phyloP scores from a whole-genome alignment of 2,888 invertebrate genomes.

The Latheticus oryzae region DNA sequence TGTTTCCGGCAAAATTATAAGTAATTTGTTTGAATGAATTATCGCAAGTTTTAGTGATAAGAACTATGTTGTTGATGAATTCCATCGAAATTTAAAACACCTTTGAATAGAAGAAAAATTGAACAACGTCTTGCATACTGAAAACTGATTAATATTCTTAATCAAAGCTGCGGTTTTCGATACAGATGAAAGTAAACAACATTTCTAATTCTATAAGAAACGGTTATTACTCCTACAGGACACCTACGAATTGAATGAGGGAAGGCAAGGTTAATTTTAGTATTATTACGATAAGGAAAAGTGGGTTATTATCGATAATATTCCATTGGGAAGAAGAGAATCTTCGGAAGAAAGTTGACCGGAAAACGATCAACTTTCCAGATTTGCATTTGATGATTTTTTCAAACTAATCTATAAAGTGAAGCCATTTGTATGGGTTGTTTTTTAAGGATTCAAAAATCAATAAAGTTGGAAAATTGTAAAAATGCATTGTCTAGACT shows the following conservation, averaged over 20 bases:
- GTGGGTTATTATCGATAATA: constrained; percentile 37
- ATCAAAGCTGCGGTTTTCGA: constrained; percentile 11
- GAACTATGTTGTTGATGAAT: too few species aligned
- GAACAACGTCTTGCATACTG: constrained; percentile 12
- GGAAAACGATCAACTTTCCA: constrained; percentile 18
- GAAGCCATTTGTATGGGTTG: too few species aligned
- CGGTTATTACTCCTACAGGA: constrained; percentile 35
- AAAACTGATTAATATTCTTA: constrained; percentile 32
- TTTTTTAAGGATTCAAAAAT: not conserved
- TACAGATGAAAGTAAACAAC: constrained; percentile 29
- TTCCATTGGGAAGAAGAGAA: constrained; percentile 2
- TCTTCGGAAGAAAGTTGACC: constrained; percentile 20
- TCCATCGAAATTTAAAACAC: too few species aligned
- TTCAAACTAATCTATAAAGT: too few species aligned
- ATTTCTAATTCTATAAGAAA: constrained; percentile 9
- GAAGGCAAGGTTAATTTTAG: constrained; percentile 49
- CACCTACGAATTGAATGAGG: constrained; percentile 41
- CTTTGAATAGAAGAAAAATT: constrained; percentile 13
- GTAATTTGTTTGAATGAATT: too few species aligned
- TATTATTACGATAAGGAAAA: constrained; percentile 39
- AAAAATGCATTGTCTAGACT: constrained; percentile 8
- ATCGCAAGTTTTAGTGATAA: too few species aligned
- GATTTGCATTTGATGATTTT: too few species aligned
- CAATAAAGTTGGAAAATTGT: not conserved
- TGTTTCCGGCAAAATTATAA: too few species aligned